Evolutionary conservation across 2,888 invertebrate genomes (phyloP), one percentile per base, ranked within the genome.

Genomic region (Dicyrtoma fusca): DNA sequence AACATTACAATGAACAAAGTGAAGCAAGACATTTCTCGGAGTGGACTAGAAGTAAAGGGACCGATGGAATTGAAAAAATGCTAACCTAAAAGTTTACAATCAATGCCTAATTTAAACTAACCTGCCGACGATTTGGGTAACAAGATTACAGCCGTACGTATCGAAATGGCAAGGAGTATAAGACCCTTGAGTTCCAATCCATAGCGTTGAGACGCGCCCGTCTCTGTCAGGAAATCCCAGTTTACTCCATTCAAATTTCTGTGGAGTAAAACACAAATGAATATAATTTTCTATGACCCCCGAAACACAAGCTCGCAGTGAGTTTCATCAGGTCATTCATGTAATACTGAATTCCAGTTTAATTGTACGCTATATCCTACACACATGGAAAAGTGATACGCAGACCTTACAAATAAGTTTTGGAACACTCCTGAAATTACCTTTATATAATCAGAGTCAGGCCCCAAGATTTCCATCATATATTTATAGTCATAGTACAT

Each of bases 141-240:
- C 91, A 81, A 97, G 87, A 85, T 98, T 98, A 80, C 90, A 92
- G 0, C 97, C 97, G 84, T 97, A 98, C 0, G 94, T 92, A 83
- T 98, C 97, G 82, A 90, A 90, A 84, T 98, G 98, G 75, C 95
- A 94, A 21, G 95, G 94, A 0, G 97, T 97, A 82, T 96, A 93
- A 1, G 96, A 92, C 1, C 92, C 92, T 81, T 86, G 85, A 74
- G 90, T 91, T 42, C 96, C 94, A 79, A 96, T 88, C 97, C 97
- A 97, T 69, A 95, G 84, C 1, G 94, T 93, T 63, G 90, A 90
- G 74, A 93, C 90, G 13, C 86, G 82, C 2, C 89, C 88, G 76
- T 86, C 85, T 80, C 89, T 87, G 1, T 89, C 88, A 13, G 87
- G 83, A 82, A 91, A 91, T 0, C 95, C 95, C 83, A 93, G 89